A percentile compares a stretch with the other conserved stretches of the same genome.
phyloP scores from a whole-genome alignment of 1,140 invertebrate species.

The Pseudomyrmex concolor region DNA sequence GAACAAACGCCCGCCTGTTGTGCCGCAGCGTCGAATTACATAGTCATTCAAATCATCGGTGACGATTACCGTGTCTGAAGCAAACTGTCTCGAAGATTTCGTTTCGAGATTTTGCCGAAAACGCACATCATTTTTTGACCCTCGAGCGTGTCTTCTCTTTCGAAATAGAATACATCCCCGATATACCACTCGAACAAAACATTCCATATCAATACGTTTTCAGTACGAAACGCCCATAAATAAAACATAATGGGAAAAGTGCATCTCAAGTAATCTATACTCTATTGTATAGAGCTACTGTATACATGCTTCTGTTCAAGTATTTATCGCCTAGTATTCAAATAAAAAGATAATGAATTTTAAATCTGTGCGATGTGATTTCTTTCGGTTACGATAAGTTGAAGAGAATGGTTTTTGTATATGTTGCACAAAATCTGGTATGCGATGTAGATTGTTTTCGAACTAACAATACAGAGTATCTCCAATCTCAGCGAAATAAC shows the following conservation, averaged over 20 bases:
- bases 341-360: too few relatives aligned
- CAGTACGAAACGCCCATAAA: neutral
- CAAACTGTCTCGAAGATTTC: conserved; percentile 36
- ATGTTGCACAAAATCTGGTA: too few relatives aligned
- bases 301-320: neutral
- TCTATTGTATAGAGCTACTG: neutral
- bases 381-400: too few relatives aligned
- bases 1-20: conserved; percentile 70
- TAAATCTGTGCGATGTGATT: too few relatives aligned
- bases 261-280: neutral
- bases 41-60: conserved; percentile 76
- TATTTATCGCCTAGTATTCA: too few relatives aligned
- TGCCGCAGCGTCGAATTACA: conserved; percentile 75
- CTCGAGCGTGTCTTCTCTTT: conserved; percentile 5
- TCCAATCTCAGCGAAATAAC: too few relatives aligned
- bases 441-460: too few relatives aligned
- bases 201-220: neutral
- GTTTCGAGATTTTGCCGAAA: conserved; percentile 39
- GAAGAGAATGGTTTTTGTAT: too few relatives aligned
- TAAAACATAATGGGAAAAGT: neutral
- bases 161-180: neutral
- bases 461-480: too few relatives aligned
- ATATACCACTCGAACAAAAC: neutral
- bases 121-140: neutral
- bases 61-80: conserved; percentile 66